Evolutionary conservation across 2,797 vertebrate species (phyloP), one percentile per base, ranked within the genome.

Genomic region (Myotis myotis): DNA sequence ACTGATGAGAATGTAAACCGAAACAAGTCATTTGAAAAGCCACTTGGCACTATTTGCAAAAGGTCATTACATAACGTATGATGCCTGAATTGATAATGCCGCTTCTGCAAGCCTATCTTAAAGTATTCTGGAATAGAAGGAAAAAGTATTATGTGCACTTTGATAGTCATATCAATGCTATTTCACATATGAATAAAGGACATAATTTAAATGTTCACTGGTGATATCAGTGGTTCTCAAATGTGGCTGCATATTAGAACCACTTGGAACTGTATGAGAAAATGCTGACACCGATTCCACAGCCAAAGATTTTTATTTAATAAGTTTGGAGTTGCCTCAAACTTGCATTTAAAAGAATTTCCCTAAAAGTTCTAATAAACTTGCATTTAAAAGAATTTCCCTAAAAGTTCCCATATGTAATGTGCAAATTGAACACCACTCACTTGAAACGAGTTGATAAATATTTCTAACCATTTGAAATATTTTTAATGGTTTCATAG

Each of bases 401-500:
- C 36, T 36, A 36, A 36, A 36, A 36, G 36, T 36, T 36, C 36
- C 36, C 36, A 36, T 36, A 36, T 3, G 36, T 36, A 36, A 36
- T 36, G 36, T 36, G 36, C n/a, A n/a, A n/a, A 23, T 66, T 85
- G 75, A 87, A 89, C 89, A 84, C 16, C n/a, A 53, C 12, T 57
- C 19, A 33, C 25, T 93, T 75, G 33, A 95, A 89, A 87, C 10
- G 72, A 83, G 25, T 62, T 66, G 15, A 92, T 72, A 91, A 93
- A 23, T 70, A 44, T 80, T 49, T 91, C 80, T 71, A 93, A 36
- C 44, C 17, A 47, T 53, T 79, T 60, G 19, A 66, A 71, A 17
- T 70, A 85, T 78, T 84, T 80, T 30, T 82, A 17, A 49, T 86
- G 51, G 28, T 22, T 93, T 74, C 66, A 3, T 79, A 57, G 20